phyloP scores from a whole-genome alignment of 2,797 vertebrate genomes.

The Podarcis lilfordi region DNA sequence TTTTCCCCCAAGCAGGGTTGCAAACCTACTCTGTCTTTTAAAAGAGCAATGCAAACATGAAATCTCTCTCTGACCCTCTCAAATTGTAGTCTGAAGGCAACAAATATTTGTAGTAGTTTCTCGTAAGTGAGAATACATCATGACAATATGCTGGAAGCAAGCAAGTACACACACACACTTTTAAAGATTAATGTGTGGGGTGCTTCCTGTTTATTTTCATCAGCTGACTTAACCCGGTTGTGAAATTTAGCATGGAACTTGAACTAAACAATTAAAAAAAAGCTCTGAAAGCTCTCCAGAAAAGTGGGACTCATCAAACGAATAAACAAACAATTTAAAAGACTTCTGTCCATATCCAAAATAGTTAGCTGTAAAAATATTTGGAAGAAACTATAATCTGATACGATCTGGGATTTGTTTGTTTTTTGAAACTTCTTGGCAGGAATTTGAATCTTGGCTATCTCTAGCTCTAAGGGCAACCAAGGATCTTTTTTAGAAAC shows the following conservation, averaged over 20 bases:
- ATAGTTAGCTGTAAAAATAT: background rate
- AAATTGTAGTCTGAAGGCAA: background rate
- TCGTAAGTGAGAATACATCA: conserved; percentile 10
- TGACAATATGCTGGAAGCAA: conserved; percentile 12
- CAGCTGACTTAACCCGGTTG: background rate
- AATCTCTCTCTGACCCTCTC: background rate
- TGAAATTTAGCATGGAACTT: background rate
- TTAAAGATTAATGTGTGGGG: conserved; percentile 8
- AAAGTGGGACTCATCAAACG: background rate
- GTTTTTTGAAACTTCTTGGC: background rate
- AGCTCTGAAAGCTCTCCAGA: background rate
- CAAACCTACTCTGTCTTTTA: conserved; percentile 21
- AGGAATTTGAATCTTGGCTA: background rate
- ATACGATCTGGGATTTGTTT: background rate
- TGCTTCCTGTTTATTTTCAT: background rate
- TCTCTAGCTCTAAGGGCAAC: background rate
- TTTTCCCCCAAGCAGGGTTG: conserved; percentile 28
- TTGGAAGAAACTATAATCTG: background rate
- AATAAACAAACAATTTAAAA: background rate
- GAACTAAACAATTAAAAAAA: background rate
- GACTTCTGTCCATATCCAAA: background rate
- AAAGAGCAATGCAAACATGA: conserved; percentile 26
- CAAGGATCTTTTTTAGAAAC: background rate
- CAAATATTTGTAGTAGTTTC: conserved; percentile 51
- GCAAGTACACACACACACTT: background rate